A percentile compares a stretch with the other conserved stretches of the same genome.
These are phyloP conservation scores for Anoncus sp. DNA, from an alignment of 2,888 invertebrate genomes.

Conservation along the genomic window DNA sequence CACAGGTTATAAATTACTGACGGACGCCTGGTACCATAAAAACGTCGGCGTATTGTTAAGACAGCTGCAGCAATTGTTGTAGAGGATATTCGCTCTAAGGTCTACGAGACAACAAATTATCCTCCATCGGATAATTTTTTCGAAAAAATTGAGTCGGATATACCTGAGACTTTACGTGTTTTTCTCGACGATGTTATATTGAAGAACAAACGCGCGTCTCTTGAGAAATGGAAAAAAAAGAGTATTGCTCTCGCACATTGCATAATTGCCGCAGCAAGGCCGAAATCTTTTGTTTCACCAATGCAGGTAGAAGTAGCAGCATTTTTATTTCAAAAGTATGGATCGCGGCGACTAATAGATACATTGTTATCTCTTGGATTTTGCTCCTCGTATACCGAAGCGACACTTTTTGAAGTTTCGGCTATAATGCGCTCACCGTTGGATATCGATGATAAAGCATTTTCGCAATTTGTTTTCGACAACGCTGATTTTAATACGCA, in stretches of 20 bases:
- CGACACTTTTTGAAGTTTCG: background rate
- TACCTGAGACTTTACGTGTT: background rate
- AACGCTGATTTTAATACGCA: no score
- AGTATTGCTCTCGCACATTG: background rate
- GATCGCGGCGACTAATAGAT: background rate
- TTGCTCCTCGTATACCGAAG: background rate
- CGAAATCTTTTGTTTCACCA: background rate
- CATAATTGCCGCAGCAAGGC: no score
- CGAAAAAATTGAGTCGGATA: background rate
- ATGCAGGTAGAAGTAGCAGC: background rate
- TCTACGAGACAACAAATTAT: background rate
- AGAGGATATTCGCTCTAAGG: background rate
- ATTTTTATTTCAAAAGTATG: background rate
- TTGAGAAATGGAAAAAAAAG: background rate
- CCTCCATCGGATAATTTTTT: background rate
- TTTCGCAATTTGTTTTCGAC: background rate
- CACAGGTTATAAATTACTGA: no score
- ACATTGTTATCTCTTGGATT: background rate
- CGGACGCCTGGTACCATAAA: no score
- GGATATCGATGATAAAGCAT: background rate
- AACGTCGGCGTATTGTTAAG: no score
- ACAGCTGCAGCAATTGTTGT: no score
- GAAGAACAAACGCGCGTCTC: background rate
- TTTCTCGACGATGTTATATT: background rate
- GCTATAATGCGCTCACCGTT: background rate